A percentile compares a stretch with the other conserved stretches of the same genome.
phyloP scores from a whole-genome alignment of 2,113 vertebrate species.

The Micromys minutus region DNA sequence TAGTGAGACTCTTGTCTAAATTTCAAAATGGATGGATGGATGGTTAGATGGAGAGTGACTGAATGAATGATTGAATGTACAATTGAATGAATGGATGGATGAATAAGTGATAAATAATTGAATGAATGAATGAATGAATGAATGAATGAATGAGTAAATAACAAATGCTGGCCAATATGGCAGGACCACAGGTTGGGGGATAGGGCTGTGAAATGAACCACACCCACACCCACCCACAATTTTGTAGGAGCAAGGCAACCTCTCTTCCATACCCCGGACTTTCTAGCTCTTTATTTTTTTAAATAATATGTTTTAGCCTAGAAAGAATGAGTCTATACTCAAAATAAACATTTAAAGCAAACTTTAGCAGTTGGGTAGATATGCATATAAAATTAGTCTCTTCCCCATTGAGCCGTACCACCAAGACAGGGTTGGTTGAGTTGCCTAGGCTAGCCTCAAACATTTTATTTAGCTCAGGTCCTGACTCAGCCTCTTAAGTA shows the following conservation, averaged over 20 bases:
- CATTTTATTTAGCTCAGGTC: not conserved
- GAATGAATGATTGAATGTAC: too few species aligned
- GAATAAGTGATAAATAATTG: not conserved
- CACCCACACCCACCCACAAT: not conserved
- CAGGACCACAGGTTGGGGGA: not conserved
- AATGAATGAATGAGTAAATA: not conserved
- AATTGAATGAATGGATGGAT: not conserved
- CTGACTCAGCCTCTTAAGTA: not conserved
- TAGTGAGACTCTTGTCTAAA: not conserved
- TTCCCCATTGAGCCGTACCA: not conserved
- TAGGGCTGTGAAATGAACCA: not conserved
- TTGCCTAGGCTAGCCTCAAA: not conserved
- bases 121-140: not conserved
- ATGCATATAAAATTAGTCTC: not conserved
- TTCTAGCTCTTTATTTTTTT: not conserved
- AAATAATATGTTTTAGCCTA: not conserved
- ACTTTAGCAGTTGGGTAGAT: not conserved
- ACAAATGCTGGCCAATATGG: not conserved
- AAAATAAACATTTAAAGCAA: slow-evolving; percentile 35
- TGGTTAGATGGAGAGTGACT: too few species aligned
- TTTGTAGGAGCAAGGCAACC: not conserved
- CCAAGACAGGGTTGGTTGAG: not conserved
- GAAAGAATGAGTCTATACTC: not conserved
- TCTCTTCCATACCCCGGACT: not conserved
- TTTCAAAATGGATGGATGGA: not conserved